Conservation (phyloP, 2,888 invertebrate genomes). For the Coelinius sp. region DNA sequence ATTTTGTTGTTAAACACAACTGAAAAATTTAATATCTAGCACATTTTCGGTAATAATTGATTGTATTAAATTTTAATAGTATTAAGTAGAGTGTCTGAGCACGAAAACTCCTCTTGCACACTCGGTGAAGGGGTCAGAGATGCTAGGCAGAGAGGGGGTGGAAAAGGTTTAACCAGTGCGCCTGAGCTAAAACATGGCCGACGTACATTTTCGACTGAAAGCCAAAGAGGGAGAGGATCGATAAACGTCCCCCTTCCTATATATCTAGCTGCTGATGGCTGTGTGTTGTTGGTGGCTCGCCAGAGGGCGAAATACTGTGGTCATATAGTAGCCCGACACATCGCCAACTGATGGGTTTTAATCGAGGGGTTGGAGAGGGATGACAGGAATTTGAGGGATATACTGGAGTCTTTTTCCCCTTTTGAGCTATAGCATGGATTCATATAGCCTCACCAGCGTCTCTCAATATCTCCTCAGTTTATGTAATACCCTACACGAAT, state of each 20-base stretch:
- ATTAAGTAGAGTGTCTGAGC: neutral
- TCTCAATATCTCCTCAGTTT: no score
- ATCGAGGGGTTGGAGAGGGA: neutral
- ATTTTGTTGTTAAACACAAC: neutral
- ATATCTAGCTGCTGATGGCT: neutral
- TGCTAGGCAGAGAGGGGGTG: neutral
- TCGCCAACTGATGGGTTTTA: neutral
- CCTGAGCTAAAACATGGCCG: neutral
- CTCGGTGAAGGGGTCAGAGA: constrained; percentile 21
- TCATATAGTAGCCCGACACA: neutral
- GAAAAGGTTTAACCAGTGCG: neutral
- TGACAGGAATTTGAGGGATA: constrained; percentile 39
- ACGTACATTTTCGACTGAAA: constrained; percentile 8
- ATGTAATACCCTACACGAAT: neutral
- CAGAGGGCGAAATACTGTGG: constrained; percentile 8
- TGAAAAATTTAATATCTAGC: neutral
- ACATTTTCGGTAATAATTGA: neutral
- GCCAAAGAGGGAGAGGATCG: constrained; percentile 2
- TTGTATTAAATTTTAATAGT: constrained; percentile 3
- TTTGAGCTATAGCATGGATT: neutral
- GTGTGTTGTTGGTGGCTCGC: neutral
- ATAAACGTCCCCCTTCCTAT: constrained; percentile 22
- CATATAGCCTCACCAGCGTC: neutral
- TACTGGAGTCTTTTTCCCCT: neutral
- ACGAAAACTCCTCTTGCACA: constrained; percentile 19